These are phyloP conservation scores for Rhopalosiphum nymphaeae DNA, from an alignment of 2,888 invertebrate species.

Conservation along the genomic window DNA sequence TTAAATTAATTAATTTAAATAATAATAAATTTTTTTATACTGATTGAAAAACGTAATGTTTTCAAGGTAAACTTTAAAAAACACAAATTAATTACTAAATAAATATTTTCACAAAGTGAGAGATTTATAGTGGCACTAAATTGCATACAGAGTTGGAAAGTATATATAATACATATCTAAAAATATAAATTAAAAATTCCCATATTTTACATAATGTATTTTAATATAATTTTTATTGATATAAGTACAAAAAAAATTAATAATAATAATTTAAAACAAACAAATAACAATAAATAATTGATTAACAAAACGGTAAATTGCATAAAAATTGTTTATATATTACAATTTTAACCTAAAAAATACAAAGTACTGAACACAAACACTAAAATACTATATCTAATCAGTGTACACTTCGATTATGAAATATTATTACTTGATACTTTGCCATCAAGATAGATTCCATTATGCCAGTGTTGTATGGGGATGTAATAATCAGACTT, in stretches of 20 bases:
- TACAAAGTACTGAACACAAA: background rate
- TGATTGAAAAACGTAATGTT: too few species aligned
- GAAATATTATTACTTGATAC: background rate
- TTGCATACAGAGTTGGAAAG: background rate
- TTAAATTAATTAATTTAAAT: too few species aligned
- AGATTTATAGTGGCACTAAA: background rate
- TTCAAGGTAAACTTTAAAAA: background rate
- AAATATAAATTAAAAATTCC: background rate
- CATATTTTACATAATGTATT: background rate
- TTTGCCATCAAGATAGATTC: too few species aligned
- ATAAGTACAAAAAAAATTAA: background rate
- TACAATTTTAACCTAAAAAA: background rate
- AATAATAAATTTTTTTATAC: too few species aligned
- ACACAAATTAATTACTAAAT: background rate
- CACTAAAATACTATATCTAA: background rate
- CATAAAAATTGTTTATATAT: slow-evolving; percentile 1
- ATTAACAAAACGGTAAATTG: background rate
- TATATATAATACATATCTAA: background rate
- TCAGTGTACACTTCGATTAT: background rate
- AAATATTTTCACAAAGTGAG: background rate
- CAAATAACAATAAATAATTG: slow-evolving; percentile 26
- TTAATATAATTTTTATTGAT: background rate
- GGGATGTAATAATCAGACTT: too few species aligned
- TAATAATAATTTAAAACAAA: background rate
- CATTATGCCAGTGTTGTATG: too few species aligned